Evolutionary conservation across 2,113 vertebrate genomes (phyloP), one percentile per base, ranked within the genome.

Genomic region (Stomatorhinus ivindoensis): DNA sequence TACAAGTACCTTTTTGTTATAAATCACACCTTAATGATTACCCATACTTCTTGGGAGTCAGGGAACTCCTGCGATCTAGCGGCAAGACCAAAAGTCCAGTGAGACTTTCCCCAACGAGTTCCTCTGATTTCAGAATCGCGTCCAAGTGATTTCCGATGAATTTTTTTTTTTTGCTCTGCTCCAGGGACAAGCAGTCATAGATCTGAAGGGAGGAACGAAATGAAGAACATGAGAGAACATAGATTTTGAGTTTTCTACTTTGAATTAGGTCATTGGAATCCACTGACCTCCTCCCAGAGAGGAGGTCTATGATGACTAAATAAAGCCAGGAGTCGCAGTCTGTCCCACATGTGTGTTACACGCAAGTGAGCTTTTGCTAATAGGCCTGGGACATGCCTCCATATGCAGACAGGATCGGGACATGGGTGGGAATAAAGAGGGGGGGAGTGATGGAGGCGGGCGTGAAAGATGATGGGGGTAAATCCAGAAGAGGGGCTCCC

Each of bases 221-320:
- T 47, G 48, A 47, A 89, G 73, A 84, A 95, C 94, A 95, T 95
- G 94, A 94, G 91, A 89, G 94, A 92, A 90, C 88, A 89, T 90
- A n/a, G 90, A 92, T 93, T 93, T 94, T 93, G 93, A 91, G 94
- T 94, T 95, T 95, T 95, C 94, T 95, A 92, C 92, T 93, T 93
- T 39, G 92, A 93, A 96, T 96, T 95, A 96, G 95, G 96, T 96
- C 96, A 96, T 96, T 95, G 95, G 96, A 96, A 96, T 95, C 93
- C 92, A 90, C 88, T 95, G 93, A 94, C 93, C 91, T 92, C 93
- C 92, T 91, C 92, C 91, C 35, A 86, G 89, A 87, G 88, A 89
- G 90, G 91, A 90, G 91, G 88, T 83, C 93, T 91, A 94, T 91
- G 92, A 93, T 92, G 87, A 90, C 94, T 94, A 94, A 88, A 21